Evolutionary conservation across 2,888 invertebrate species (phyloP).

Genomic region (Carpatolechia fugitivella): DNA sequence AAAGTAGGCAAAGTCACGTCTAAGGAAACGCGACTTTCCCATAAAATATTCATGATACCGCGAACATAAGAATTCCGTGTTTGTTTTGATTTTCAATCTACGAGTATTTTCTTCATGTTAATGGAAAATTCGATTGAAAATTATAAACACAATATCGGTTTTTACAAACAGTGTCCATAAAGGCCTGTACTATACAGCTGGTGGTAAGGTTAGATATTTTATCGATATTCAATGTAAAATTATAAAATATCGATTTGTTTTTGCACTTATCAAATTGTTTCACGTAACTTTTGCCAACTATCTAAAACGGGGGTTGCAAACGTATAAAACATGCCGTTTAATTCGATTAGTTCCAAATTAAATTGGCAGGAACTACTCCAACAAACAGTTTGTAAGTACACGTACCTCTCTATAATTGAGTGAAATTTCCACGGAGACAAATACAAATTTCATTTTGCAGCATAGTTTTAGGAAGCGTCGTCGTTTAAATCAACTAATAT

Average conservation of each 20-base stretch:
- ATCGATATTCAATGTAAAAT: too few relatives aligned
- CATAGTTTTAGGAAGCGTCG: too few relatives aligned
- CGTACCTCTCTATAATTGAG: conserved; percentile 24
- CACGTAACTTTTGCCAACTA: too few relatives aligned
- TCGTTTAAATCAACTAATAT: background rate
- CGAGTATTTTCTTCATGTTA: conserved; percentile 19
- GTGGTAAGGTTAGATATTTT: too few relatives aligned
- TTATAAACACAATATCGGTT: background rate
- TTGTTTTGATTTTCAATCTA: conserved; percentile 39
- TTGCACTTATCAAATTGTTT: too few relatives aligned
- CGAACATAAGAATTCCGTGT: conserved; percentile 35
- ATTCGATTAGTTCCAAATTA: conserved; percentile 12
- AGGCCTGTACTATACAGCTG: too few relatives aligned
- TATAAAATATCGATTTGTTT: too few relatives aligned
- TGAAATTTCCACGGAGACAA: background rate
- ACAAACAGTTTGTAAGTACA: conserved; percentile 16
- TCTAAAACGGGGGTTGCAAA: too few relatives aligned
- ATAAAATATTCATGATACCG: conserved; percentile 67
- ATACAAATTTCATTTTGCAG: conserved; percentile 18
- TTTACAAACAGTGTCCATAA: too few relatives aligned
- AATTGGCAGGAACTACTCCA: conserved; percentile 15
- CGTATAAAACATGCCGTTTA: too few relatives aligned
- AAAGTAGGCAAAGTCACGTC: conserved; percentile 37
- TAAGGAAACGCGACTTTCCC: conserved; percentile 32
- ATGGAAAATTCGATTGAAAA: background rate